These are phyloP conservation scores for Toxostoma redivivum DNA, from an alignment of 2,113 vertebrate genomes.

Conservation along the genomic window DNA sequence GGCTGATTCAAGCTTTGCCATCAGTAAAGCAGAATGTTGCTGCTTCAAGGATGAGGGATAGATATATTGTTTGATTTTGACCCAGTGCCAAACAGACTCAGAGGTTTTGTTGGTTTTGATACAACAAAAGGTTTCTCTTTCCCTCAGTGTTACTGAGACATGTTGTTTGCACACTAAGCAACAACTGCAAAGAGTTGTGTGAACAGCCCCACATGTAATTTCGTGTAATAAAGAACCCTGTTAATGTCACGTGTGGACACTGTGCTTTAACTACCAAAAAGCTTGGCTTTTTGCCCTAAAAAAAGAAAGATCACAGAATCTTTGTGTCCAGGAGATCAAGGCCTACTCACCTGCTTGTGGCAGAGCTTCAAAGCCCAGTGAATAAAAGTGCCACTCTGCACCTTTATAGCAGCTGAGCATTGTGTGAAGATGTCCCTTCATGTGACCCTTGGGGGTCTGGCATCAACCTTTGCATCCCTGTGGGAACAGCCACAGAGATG, in stretches of 20 bases:
- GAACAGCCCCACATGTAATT: fast-evolving
- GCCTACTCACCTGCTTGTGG: too few relatives aligned
- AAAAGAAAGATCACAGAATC: background rate
- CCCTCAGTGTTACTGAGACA: fast-evolving
- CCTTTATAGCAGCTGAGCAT: fast-evolving
- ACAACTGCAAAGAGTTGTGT: fast-evolving
- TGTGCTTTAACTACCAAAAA: background rate
- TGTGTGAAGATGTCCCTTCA: background rate
- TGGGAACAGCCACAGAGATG: background rate
- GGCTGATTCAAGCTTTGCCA: background rate
- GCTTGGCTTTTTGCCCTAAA: background rate
- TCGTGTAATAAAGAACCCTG: background rate
- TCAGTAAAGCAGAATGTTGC: background rate
- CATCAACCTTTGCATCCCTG: background rate
- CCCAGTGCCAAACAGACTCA: background rate
- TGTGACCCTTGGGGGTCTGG: fast-evolving
- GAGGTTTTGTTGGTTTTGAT: background rate
- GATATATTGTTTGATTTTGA: background rate
- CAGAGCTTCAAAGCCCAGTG: background rate
- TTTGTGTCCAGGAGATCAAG: too few relatives aligned
- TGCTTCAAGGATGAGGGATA: background rate
- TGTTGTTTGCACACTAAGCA: background rate
- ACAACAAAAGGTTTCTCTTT: background rate
- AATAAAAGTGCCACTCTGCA: fast-evolving
- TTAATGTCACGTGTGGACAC: background rate